A percentile compares a stretch with the other conserved stretches of the same genome.
Evolutionary conservation across 2,888 invertebrate genomes (phyloP).

Genomic region (Hoplodrina blanda): DNA sequence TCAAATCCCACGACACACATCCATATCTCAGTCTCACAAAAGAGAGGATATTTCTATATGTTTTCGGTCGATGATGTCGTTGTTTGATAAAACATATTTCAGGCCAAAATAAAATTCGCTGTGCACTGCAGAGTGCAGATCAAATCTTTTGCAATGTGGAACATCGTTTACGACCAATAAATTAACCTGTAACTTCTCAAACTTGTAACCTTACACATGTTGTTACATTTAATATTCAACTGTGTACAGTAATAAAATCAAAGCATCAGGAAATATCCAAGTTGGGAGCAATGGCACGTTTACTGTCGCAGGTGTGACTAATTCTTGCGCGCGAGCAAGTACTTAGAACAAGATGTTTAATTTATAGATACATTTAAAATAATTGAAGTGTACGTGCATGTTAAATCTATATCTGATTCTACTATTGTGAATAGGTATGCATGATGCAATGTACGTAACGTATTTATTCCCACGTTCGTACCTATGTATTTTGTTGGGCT

Average conservation of each 20-base stretch:
- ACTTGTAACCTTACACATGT: conserved; percentile 61
- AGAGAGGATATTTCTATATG: conserved; percentile 9
- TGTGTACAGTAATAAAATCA: conserved; percentile 70
- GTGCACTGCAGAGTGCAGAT: conserved; percentile 16
- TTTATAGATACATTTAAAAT: conserved; percentile 48
- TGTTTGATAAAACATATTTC: conserved; percentile 26
- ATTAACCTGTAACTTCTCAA: conserved; percentile 53
- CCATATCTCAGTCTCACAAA: conserved; percentile 3
- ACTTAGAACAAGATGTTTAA: conserved; percentile 55
- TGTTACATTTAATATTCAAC: conserved; percentile 66
- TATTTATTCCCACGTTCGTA: conserved; percentile 51
- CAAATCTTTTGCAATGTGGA: conserved; percentile 37
- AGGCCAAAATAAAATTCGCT: conserved; percentile 22
- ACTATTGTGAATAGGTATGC: conserved; percentile 34
- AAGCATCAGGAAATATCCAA: conserved; percentile 64
- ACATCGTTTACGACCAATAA: conserved; percentile 66
- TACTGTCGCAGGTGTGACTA: conserved; percentile 76
- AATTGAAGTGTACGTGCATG: conserved; percentile 56
- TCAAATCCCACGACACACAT: conserved; percentile 25
- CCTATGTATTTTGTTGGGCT: conserved; percentile 25
- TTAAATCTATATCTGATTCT: conserved; percentile 52
- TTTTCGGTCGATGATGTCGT: conserved; percentile 18
- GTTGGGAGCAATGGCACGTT: conserved; percentile 71
- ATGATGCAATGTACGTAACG: conserved; percentile 39
- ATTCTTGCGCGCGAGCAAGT: conserved; percentile 67